Conservation (phyloP, 1,140 invertebrate species). For the Ceratosolen solmsi region DNA sequence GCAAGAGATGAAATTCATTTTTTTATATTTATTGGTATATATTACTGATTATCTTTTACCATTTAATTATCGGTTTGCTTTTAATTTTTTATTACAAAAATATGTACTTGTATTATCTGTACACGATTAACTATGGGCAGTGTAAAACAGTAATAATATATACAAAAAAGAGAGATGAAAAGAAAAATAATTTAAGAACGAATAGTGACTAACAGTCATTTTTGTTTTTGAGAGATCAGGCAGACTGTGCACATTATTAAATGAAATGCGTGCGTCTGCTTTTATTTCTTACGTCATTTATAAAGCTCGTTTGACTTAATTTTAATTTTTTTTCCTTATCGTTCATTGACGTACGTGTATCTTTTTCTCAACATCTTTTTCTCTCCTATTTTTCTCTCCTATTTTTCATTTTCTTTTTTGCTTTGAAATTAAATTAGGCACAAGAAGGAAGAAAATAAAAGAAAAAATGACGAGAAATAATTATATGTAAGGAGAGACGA, state of each 20-base stretch:
- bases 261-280: neutral
- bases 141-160: too few relatives aligned
- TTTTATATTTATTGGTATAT: too few relatives aligned
- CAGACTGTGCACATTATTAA: neutral
- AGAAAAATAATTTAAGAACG: neutral
- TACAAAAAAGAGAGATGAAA: too few relatives aligned
- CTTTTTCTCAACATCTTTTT: too few relatives aligned
- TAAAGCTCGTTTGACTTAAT: neutral
- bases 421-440: neutral
- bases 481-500: neutral
- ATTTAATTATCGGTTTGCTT: too few relatives aligned
- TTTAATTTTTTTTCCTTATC: neutral
- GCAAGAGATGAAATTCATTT: neutral
- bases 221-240: neutral
- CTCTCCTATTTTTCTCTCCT: neutral
- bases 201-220: neutral
- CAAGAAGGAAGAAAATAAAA: neutral
- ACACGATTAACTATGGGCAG: too few relatives aligned
- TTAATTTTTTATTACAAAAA: too few relatives aligned
- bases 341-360: neutral
- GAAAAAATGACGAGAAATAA: neutral
- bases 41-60: too few relatives aligned
- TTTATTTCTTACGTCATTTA: conserved; percentile 2
- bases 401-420: neutral
- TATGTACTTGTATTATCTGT: too few relatives aligned